A percentile compares a stretch with the other conserved stretches of the same genome.
Conservation (phyloP, 1,140 invertebrate species). For the Drosophila athabasca region DNA sequence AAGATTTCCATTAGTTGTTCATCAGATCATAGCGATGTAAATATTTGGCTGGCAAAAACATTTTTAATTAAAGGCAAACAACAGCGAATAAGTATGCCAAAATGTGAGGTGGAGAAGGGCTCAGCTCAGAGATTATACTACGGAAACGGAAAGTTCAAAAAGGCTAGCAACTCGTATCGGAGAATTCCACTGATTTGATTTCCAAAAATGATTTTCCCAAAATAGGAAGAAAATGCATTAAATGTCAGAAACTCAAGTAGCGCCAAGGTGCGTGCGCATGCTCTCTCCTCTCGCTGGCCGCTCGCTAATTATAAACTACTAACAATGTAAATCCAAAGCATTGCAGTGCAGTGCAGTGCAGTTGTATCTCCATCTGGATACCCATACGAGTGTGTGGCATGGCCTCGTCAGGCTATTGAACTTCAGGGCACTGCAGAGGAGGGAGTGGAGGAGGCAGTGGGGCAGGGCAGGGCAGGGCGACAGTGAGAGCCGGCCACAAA, state of each 20-base stretch:
- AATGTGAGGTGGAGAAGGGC: too few relatives aligned
- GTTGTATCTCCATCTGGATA: slow-evolving; percentile 25
- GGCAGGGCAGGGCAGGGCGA: slow-evolving; percentile 2
- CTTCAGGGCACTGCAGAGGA: slow-evolving; percentile 43
- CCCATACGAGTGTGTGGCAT: slow-evolving; percentile 18
- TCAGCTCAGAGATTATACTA: neutral
- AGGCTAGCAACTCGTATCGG: too few relatives aligned
- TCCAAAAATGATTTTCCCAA: slow-evolving; percentile 20
- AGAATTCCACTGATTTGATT: neutral
- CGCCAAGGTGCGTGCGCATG: slow-evolving; percentile 36
- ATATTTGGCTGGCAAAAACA: slow-evolving; percentile 68
- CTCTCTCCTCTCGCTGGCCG: slow-evolving; percentile 12
- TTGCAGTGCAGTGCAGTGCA: neutral
- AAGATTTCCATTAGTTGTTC: slow-evolving; percentile 32
- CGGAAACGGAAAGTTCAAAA: neutral
- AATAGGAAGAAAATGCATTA: slow-evolving; percentile 54
- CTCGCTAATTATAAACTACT: slow-evolving; percentile 69
- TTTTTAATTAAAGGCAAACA: slow-evolving; percentile 77
- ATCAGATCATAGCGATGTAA: slow-evolving; percentile 41
- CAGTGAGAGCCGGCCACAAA: slow-evolving; percentile 55
- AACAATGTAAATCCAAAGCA: slow-evolving; percentile 55
- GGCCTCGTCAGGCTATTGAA: slow-evolving; percentile 75
- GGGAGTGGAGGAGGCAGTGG: neutral
- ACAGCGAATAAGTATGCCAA: slow-evolving; percentile 46
- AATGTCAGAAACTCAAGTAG: slow-evolving; percentile 59